These are phyloP conservation scores for Drosophila subquinaria DNA, from an alignment of 2,888 invertebrate genomes.

Conservation along the genomic window DNA sequence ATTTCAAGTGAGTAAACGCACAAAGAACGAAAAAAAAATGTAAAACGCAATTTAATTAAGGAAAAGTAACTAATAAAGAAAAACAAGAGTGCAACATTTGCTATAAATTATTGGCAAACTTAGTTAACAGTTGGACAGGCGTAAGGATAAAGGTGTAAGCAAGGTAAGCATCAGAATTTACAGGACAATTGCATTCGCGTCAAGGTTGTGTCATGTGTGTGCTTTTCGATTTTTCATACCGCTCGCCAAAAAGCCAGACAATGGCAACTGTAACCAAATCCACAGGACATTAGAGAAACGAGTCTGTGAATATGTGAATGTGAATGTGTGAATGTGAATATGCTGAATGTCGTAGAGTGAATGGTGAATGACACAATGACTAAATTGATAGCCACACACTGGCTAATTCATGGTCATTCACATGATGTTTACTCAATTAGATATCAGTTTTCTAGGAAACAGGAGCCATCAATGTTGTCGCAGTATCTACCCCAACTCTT, in stretches of 20 bases:
- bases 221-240: slow-evolving; percentile 67
- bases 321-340: slow-evolving; percentile 14
- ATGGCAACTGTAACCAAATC: slow-evolving; percentile 26
- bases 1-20: slow-evolving; percentile 41
- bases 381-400: slow-evolving; percentile 36
- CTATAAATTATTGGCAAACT: neutral
- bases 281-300: slow-evolving; percentile 25
- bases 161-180: slow-evolving; percentile 46
- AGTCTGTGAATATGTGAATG: slow-evolving; percentile 5
- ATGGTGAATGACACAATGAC: slow-evolving; percentile 31
- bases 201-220: slow-evolving; percentile 69
- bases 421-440: slow-evolving; percentile 73
- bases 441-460: slow-evolving; percentile 68
- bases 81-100: slow-evolving; percentile 12
- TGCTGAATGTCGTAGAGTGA: slow-evolving; percentile 24
- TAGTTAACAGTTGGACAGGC: neutral
- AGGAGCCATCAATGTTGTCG: slow-evolving; percentile 23
- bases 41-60: slow-evolving; percentile 19
- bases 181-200: slow-evolving; percentile 54
- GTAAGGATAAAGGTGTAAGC: neutral
- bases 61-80: slow-evolving; percentile 15
- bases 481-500: neutral
- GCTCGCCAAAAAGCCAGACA: slow-evolving; percentile 43
- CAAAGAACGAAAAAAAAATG: slow-evolving; percentile 19
- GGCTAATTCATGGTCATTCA: slow-evolving; percentile 53